Evolutionary conservation across 2,888 invertebrate species (phyloP).

Genomic region (Iselma pallidipennis): DNA sequence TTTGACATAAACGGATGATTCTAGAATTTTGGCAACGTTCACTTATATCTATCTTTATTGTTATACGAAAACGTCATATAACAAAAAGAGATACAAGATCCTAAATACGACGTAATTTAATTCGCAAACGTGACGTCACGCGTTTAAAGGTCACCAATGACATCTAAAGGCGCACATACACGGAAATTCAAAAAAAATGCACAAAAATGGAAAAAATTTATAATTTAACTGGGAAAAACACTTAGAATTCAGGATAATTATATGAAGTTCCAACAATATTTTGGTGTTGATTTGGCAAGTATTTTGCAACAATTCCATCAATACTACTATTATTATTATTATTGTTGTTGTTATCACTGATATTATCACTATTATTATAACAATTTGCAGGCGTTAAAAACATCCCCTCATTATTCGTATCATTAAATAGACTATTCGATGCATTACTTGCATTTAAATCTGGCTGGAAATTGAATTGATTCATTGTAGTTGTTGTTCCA

Average conservation of each 20-base stretch:
- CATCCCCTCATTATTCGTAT: background rate
- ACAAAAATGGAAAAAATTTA: background rate
- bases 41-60: background rate
- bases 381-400: background rate
- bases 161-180: background rate
- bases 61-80: background rate
- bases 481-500: background rate
- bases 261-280: no score
- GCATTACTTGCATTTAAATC: background rate
- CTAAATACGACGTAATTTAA: background rate
- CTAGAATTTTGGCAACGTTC: slow-evolving; percentile 5
- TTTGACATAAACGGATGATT: slow-evolving; percentile 3
- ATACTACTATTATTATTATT: no score
- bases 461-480: background rate
- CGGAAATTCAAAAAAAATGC: background rate
- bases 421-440: background rate
- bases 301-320: no score
- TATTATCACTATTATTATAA: background rate
- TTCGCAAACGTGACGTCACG: slow-evolving; percentile 17
- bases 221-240: no score
- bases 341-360: no score
- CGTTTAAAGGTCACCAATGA: slow-evolving; percentile 6
- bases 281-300: no score
- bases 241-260: no score
- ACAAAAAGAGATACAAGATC: slow-evolving; percentile 2